Base-by-base conservation (phyloP, 2,888 invertebrate genomes). In the Cephus rjabovi region DNA sequence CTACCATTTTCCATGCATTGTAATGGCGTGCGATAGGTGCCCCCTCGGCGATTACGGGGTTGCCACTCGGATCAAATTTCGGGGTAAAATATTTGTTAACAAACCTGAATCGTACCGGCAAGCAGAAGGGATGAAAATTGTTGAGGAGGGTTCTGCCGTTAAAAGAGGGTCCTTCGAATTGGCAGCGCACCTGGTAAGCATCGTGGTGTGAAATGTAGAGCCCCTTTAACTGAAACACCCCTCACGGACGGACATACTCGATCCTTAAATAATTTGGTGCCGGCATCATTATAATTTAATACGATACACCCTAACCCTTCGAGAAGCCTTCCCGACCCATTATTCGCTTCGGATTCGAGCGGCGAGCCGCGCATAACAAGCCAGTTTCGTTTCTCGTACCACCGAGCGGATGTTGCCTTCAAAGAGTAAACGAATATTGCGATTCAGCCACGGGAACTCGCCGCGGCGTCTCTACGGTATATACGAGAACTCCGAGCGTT, bases 241-340 rank as follows among this genome's bases (percentile, higher is more conserved):
- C 34, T 71, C 12, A 71, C 71, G 71, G 33, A 33, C 70, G 70
- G 71, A 71, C 71, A 71, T 34, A 71, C 34, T 71, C 74, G 75
- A 70, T 81, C 81, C 79, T 83, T 82, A 85, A 86, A 86, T 86
- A 87, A 87, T 86, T 84, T 84, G 83, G 81, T 81, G 74, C 79
- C 77, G 83, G 86, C 88, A 86, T 89, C 86, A 89, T 88, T 89
- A 88, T 89, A 89, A 89, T 89, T 88, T 85, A 87, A 88, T 87
- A 86, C 85, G 86, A 87, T 85, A 85, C 84, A 73, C 73, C 69
- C 80, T 75, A 71, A 34, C 68, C 80, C 77, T 79, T 15, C 68
- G 70, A 23, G 31, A 31, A 37, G 70, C 34, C 81, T 35, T 12
- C 12, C 81, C 81, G 84, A 80, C 85, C 86, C 84, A 86, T 85